Conservation (phyloP, 2,113 vertebrate species). For the Sceloporus tristichus region DNA sequence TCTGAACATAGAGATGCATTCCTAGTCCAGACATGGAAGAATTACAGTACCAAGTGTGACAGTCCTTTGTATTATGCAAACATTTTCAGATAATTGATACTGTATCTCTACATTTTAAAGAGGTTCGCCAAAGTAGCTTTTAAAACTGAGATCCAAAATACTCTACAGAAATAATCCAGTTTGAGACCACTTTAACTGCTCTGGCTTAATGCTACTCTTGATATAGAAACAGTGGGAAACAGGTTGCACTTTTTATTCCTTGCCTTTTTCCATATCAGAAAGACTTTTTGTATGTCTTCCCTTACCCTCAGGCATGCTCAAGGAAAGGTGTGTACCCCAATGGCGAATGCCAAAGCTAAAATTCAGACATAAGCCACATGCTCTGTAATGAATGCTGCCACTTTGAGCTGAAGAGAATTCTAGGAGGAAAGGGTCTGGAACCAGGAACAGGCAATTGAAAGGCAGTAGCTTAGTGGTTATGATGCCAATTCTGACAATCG, state of each 20-base stretch:
- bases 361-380: neutral
- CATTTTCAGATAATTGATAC: too few relatives aligned
- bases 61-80: too few relatives aligned
- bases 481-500: too few relatives aligned
- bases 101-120: too few relatives aligned
- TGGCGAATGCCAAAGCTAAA: neutral
- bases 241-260: neutral
- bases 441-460: too few relatives aligned
- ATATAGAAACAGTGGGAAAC: neutral
- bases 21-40: neutral
- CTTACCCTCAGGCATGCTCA: neutral
- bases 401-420: neutral
- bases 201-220: too few relatives aligned
- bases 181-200: too few relatives aligned
- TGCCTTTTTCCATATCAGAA: neutral
- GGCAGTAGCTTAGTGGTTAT: too few relatives aligned
- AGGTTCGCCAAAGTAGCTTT: too few relatives aligned
- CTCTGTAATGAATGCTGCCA: neutral
- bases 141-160: too few relatives aligned
- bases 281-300: neutral
- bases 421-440: too few relatives aligned
- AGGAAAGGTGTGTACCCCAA: neutral
- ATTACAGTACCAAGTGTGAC: neutral
- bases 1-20: accelerated
- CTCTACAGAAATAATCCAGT: too few relatives aligned